Percentiles rank a stretch among this genome's conserved stretches.
Evolutionary conservation across 1,140 invertebrate genomes (phyloP).

Genomic region (Drosophila ohnishii): DNA sequence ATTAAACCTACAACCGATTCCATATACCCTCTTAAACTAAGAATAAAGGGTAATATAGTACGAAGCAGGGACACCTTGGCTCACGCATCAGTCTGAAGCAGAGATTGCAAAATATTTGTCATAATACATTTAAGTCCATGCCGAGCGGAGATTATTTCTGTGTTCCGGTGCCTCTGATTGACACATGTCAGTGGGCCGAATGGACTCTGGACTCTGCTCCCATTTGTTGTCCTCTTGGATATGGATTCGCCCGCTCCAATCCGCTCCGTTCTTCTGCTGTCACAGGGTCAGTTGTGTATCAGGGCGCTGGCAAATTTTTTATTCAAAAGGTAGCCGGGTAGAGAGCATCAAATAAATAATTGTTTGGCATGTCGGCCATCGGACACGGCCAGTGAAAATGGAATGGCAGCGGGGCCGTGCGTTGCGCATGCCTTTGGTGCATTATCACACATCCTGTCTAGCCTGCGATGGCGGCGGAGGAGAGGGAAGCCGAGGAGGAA

Average conservation of each 20-base stretch:
- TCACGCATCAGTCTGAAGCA: slow-evolving; percentile 25
- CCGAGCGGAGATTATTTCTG: slow-evolving; percentile 72
- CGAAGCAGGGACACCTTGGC: slow-evolving; percentile 5
- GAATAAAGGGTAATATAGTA: background rate
- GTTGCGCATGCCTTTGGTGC: slow-evolving; percentile 39
- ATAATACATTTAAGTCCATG: slow-evolving; percentile 80
- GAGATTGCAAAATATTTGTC: slow-evolving; percentile 79
- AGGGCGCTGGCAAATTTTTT: slow-evolving; percentile 45
- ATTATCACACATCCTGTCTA: slow-evolving; percentile 72
- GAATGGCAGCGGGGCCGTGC: slow-evolving; percentile 23
- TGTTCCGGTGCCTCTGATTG: slow-evolving; percentile 66
- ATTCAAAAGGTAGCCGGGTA: slow-evolving; percentile 54
- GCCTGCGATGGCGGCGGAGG: slow-evolving; percentile 1
- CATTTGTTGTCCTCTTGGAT: slow-evolving; percentile 25
- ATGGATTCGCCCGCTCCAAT: background rate
- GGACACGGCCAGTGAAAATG: slow-evolving; percentile 31
- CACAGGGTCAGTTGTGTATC: slow-evolving; percentile 33
- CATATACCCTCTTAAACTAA: background rate
- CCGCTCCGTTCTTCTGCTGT: background rate
- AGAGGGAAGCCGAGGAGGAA: background rate
- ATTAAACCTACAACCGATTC: background rate
- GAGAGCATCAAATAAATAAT: slow-evolving; percentile 63
- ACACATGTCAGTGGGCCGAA: slow-evolving; percentile 61
- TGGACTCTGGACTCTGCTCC: slow-evolving; percentile 7
- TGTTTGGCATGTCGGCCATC: slow-evolving; percentile 47